Base-by-base conservation (phyloP, 2,797 vertebrate species). In the Scyliorhinus canicula region DNA sequence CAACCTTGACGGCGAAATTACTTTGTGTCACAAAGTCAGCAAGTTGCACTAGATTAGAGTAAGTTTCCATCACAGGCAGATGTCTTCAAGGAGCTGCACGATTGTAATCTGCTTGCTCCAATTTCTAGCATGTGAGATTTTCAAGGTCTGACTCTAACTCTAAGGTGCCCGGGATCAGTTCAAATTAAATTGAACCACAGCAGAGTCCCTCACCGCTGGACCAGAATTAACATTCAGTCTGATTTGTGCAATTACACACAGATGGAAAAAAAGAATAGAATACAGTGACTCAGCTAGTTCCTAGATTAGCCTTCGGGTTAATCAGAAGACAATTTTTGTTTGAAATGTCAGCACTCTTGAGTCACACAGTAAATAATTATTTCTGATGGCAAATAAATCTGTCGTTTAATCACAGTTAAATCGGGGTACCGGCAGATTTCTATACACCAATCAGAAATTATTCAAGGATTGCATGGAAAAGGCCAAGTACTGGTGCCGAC, bases 181-280 rank as follows among this genome's bases (percentile, higher is more conserved):
- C 88, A 91, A 91, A 91, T 91, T 44, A 91, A 91, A 65, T 91
- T 91, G 40, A 91, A 91, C 88, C 60, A 44, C n/a, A 65, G 24
- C 3, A 40, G 40, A 44, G 19, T 26, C 5, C 57, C n/a, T 91
- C n/a, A 65, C 9, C 40, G 31, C 55, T n/a, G 21, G 7, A 65
- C 40, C 60, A 65, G 88, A 26, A 91, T 91, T 91, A 63, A 91
- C 21, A 91, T 91, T 44, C 44, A 65, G 60, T 7, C 60, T 91
- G 57, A 91, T 91, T 91, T 91, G 60, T 26, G 57, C 88, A 65
- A 91, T 91, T 91, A 65, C 21, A 47, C 44, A 82, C 21, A 24
- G 21, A 9, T 6, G 88, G 57, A 60, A 60, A 60, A 44, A 90
- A 44, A 77, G 44, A 40, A 16, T 91, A 91, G 88, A 91, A 65